These are phyloP conservation scores for Euclidia mi DNA, from an alignment of 2,888 invertebrate species.

Conservation along the genomic window DNA sequence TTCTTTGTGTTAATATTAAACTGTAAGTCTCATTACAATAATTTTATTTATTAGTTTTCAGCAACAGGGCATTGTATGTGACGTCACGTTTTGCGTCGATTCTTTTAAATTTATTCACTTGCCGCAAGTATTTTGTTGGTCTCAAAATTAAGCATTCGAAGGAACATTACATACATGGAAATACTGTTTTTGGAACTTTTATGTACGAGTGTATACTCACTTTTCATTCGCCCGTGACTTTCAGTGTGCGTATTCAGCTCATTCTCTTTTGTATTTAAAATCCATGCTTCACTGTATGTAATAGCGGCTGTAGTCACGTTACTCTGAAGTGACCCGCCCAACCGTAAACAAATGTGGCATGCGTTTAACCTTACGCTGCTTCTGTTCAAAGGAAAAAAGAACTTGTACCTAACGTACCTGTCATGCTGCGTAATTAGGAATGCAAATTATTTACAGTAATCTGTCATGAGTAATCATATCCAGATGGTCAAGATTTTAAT, in stretches of 20 bases:
- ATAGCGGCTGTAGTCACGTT: conserved; percentile 29
- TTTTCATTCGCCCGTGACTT: conserved; percentile 20
- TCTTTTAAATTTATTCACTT: too few relatives aligned
- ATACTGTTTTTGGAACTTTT: too few relatives aligned
- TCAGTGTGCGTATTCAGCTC: conserved; percentile 25
- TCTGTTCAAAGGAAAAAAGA: conserved; percentile 10
- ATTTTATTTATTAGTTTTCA: too few relatives aligned
- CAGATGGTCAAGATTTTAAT: conserved; percentile 46
- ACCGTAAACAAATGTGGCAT: conserved; percentile 55
- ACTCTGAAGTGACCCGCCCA: conserved; percentile 60
- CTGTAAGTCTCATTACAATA: too few relatives aligned
- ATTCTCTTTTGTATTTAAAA: conserved; percentile 33
- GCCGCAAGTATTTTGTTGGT: too few relatives aligned
- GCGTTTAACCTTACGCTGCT: conserved; percentile 34
- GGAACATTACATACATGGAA: not conserved
- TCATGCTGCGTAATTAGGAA: not conserved
- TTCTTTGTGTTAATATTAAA: not conserved
- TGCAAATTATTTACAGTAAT: conserved; percentile 5
- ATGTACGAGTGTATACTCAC: conserved; percentile 6
- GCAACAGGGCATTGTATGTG: too few relatives aligned
- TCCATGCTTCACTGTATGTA: conserved; percentile 34
- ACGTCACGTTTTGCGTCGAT: too few relatives aligned
- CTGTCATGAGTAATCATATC: conserved; percentile 29
- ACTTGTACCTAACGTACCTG: not conserved
- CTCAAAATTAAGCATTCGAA: too few relatives aligned